These are phyloP conservation scores for Apocheima hispidaria DNA, from an alignment of 2,888 invertebrate species.

Conservation along the genomic window DNA sequence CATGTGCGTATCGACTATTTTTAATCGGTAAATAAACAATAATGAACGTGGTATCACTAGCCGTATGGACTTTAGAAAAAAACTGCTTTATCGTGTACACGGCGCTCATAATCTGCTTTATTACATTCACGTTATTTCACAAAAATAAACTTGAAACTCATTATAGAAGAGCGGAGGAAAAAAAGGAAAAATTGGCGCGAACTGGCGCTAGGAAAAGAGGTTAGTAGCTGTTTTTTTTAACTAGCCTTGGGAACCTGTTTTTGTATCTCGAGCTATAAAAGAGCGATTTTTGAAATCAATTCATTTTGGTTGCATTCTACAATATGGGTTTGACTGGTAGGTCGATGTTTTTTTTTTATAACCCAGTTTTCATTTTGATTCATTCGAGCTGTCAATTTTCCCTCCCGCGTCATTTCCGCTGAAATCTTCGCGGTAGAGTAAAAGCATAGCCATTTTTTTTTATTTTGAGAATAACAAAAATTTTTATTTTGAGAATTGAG, in stretches of 20 bases:
- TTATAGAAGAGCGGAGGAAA: conserved; percentile 58
- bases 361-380: too few species aligned
- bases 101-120: conserved; percentile 68
- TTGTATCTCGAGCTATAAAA: neutral
- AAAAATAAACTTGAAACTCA: conserved; percentile 70
- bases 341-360: too few species aligned
- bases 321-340: too few species aligned
- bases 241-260: conserved; percentile 13
- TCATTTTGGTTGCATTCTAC: conserved; percentile 4
- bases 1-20: neutral
- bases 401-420: too few species aligned
- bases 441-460: too few species aligned
- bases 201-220: conserved; percentile 62
- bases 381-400: too few species aligned
- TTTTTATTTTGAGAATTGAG: too few species aligned
- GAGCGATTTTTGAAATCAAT: conserved; percentile 1
- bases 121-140: conserved; percentile 73
- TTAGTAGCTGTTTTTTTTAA: conserved; percentile 48
- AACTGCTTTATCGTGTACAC: conserved; percentile 78
- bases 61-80: conserved; percentile 75
- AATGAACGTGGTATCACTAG: conserved; percentile 76
- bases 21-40: conserved; percentile 41
- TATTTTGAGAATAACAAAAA: too few species aligned
- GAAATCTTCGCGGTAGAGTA: too few species aligned
- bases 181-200: conserved; percentile 63